A percentile compares a stretch with the other conserved stretches of the same genome.
phyloP scores from a whole-genome alignment of 2,888 invertebrate species.

The Tenthredo notha region DNA sequence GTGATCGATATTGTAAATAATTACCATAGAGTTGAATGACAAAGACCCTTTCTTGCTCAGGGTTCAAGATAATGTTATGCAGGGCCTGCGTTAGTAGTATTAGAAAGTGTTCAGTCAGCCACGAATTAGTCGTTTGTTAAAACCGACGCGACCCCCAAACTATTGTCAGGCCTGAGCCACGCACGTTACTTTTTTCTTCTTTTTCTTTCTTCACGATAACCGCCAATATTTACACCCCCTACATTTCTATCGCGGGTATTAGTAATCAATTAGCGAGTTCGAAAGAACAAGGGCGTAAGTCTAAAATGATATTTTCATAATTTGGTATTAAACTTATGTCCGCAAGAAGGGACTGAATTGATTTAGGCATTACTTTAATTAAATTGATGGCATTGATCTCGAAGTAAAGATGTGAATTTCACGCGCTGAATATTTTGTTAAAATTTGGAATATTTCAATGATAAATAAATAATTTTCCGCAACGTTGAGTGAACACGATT shows the following conservation, averaged over 20 bases:
- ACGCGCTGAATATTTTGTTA: neutral
- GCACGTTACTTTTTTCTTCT: neutral
- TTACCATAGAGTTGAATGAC: slow-evolving; percentile 32
- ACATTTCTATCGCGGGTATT: neutral
- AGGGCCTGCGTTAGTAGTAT: neutral
- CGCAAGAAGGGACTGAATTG: neutral
- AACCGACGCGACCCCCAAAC: too few relatives aligned
- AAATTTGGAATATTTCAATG: neutral
- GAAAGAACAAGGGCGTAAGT: neutral
- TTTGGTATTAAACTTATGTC: neutral
- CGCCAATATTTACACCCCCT: neutral
- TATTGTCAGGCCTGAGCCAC: neutral
- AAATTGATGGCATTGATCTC: neutral
- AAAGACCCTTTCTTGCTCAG: neutral
- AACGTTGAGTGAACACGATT: neutral
- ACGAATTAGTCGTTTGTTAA: neutral
- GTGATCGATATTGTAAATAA: slow-evolving; percentile 36
- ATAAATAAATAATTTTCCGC: neutral
- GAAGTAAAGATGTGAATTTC: neutral
- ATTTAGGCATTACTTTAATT: neutral
- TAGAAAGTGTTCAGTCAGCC: slow-evolving; percentile 28
- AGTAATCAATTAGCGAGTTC: neutral
- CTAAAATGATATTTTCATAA: neutral
- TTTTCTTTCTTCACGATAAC: neutral
- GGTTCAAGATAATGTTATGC: slow-evolving; percentile 2